A percentile compares a stretch with the other conserved stretches of the same genome.
Evolutionary conservation across 2,797 vertebrate genomes (phyloP).

Genomic region (Aeoliscus strigatus): DNA sequence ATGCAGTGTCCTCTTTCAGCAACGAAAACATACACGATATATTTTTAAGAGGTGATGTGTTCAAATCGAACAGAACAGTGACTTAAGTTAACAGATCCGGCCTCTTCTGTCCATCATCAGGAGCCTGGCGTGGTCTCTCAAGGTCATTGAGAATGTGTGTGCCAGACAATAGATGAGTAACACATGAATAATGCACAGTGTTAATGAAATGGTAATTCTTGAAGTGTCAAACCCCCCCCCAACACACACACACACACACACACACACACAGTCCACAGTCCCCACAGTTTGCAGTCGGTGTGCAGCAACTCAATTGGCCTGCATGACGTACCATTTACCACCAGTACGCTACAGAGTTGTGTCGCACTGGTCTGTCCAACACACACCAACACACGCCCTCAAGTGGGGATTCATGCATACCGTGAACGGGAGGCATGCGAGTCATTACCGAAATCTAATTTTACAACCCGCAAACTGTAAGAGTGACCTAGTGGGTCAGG

Average conservation of each 20-base stretch:
- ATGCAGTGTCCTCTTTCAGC: too few species aligned
- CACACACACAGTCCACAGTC: too few species aligned
- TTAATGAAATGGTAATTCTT: slow-evolving; percentile 48
- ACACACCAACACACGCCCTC: slow-evolving; percentile 19
- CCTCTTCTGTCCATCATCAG: slow-evolving; percentile 14
- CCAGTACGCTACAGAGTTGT: slow-evolving; percentile 12
- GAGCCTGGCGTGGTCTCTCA: slow-evolving; percentile 13
- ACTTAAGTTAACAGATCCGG: too few species aligned
- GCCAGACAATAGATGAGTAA: slow-evolving; percentile 23
- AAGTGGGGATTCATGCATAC: slow-evolving; percentile 18
- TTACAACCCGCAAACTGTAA: slow-evolving; percentile 18
- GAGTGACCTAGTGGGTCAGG: slow-evolving; percentile 8
- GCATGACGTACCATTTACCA: slow-evolving; percentile 22
- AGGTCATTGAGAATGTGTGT: slow-evolving; percentile 24
- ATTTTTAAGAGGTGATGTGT: too few species aligned
- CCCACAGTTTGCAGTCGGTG: too few species aligned
- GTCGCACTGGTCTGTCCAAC: too few species aligned
- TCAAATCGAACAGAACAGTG: too few species aligned
- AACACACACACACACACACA: too few species aligned
- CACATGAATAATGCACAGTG: slow-evolving; percentile 43
- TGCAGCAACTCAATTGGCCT: slow-evolving; percentile 30
- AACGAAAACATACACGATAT: too few species aligned
- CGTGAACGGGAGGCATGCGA: slow-evolving; percentile 19
- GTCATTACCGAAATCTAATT: slow-evolving; percentile 63
- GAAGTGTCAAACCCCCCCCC: slow-evolving; percentile 19